Evolutionary conservation across 2,113 vertebrate species (phyloP).

Genomic region (Planiliza haematocheilus): DNA sequence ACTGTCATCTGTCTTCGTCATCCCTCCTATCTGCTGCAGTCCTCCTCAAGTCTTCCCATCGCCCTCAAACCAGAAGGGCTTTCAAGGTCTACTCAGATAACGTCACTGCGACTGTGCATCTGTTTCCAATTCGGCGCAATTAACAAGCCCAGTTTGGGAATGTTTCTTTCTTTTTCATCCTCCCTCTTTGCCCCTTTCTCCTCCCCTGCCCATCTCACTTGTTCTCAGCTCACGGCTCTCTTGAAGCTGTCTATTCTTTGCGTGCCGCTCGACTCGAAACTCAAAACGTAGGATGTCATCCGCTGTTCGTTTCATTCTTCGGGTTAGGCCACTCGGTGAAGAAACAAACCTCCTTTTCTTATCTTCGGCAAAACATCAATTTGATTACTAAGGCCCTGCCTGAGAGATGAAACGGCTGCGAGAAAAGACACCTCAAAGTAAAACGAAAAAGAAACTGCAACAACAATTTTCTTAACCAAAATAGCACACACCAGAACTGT

Average conservation of each 20-base stretch:
- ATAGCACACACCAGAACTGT: constrained; percentile 32
- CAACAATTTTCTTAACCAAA: constrained; percentile 40
- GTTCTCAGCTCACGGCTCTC: constrained; percentile 20
- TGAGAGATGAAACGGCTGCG: constrained; percentile 40
- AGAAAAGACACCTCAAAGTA: constrained; percentile 35
- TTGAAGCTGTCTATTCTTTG: constrained; percentile 50
- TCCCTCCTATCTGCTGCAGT: constrained; percentile 52
- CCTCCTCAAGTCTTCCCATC: constrained; percentile 44
- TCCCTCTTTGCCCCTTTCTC: constrained; percentile 48
- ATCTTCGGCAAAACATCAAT: constrained; percentile 21
- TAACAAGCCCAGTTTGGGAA: constrained; percentile 78
- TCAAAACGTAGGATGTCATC: constrained; percentile 36
- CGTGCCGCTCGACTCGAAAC: constrained; percentile 59
- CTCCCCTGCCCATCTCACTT: constrained; percentile 26
- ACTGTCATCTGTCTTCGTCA: constrained; percentile 58
- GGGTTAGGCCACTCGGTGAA: constrained; percentile 38
- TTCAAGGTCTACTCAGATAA: constrained; percentile 80
- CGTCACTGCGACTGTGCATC: constrained; percentile 79
- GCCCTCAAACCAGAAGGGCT: constrained; percentile 74
- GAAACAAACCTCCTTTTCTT: constrained; percentile 9
- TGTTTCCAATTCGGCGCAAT: constrained; percentile 84
- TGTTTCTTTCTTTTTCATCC: constrained; percentile 71
- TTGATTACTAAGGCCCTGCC: neutral
- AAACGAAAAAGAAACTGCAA: constrained; percentile 35
- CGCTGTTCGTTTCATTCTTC: constrained; percentile 47